Evolutionary conservation across 2,888 invertebrate genomes (phyloP), one percentile per base, ranked within the genome.

Genomic region (Dolomedes plantarius): DNA sequence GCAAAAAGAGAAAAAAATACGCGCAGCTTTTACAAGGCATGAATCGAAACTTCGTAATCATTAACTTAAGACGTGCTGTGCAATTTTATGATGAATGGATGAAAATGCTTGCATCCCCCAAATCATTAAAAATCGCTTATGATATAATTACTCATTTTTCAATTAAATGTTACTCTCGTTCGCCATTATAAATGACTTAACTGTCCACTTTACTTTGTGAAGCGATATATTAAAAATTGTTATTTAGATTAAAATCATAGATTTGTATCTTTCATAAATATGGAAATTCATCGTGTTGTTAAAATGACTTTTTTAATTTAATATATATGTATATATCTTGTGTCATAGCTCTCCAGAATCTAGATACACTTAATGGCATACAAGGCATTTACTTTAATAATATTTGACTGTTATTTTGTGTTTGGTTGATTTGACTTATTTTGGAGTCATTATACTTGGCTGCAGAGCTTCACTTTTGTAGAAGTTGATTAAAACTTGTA

Each of bases 61-160:
- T 56, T 56, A 56, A 23, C 56, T 56, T 2, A 56, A 56, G 56
- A 56, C 56, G 56, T n/a, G 56, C 23, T 23, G 6, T 56, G 56
- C 56, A 32, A 36, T 32, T 19, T 67, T 67, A 67, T 67, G 67
- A 67, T 67, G 23, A 67, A 67, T 67, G 32, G 32, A 1, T 5
- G 19, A 23, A 23, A 23, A 19, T 56, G 19, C 23, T 23, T 23
- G 23, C 23, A 23, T 56, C 56, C 56, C 41, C 23, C 3, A 76
- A 64, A 77, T 78, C 83, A 85, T 85, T 85, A 85, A 85, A 85
- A 77, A 85, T 78, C 83, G 72, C 76, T 85, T 85, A 77, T 29
- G 68, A 73, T 85, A 77, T 85, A 85, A 85, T 85, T 72, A 85
- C 71, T 71, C 67, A 78, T 77, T 77, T 85, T 77, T 85, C 83